Conservation (phyloP, 2,113 vertebrate species). For the Sylvietta virens region DNA sequence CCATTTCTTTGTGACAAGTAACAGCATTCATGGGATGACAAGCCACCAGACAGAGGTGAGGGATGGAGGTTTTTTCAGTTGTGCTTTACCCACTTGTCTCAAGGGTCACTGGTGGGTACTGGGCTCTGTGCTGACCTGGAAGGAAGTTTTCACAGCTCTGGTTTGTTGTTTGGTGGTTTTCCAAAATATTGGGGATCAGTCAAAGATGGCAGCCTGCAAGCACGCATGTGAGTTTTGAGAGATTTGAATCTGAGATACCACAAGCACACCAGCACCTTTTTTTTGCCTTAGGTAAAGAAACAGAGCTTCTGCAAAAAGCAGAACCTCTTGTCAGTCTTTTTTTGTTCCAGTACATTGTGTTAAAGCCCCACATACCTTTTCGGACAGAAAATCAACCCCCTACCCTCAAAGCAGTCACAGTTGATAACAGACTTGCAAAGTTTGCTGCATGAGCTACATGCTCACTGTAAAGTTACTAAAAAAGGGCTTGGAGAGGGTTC, state of each 20-base stretch:
- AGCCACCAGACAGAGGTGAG: not conserved
- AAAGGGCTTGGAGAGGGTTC: not conserved
- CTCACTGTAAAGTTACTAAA: not conserved
- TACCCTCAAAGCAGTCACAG: not conserved
- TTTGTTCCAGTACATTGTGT: rapidly evolving
- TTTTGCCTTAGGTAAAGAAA: not conserved
- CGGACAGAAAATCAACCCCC: not conserved
- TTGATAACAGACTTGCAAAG: not conserved
- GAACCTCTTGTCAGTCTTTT: not conserved
- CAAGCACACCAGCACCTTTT: rapidly evolving
- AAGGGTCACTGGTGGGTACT: rapidly evolving
- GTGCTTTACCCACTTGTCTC: not conserved
- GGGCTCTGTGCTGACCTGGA: not conserved
- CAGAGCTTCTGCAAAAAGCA: not conserved
- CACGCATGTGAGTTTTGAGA: not conserved
- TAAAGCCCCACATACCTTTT: not conserved
- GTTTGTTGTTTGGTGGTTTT: not conserved
- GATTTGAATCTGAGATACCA: not conserved
- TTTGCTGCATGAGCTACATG: not conserved
- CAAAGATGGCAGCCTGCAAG: not conserved
- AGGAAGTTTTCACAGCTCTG: not conserved
- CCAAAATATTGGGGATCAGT: not conserved
- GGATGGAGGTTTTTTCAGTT: not conserved
- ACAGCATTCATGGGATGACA: not conserved
- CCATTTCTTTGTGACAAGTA: not conserved